Evolutionary conservation across 2,797 vertebrate species (phyloP).

Genomic region (Leptoclinus maculatus): DNA sequence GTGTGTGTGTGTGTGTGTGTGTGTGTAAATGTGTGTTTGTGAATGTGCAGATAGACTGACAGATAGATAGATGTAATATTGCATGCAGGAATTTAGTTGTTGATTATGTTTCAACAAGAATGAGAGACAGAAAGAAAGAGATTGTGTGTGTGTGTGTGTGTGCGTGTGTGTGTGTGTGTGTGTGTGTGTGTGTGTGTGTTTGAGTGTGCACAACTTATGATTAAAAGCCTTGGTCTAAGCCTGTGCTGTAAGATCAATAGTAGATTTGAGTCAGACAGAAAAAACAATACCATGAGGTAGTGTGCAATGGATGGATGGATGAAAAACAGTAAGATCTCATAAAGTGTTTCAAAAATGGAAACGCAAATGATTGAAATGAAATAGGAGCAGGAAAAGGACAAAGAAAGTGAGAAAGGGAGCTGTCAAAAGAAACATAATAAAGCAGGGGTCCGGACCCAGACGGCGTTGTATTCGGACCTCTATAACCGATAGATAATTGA

Average conservation of each 20-base stretch:
- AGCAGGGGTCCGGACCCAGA: no score
- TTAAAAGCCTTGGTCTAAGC: slow-evolving; percentile 42
- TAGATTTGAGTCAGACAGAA: slow-evolving; percentile 45
- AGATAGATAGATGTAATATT: slow-evolving; percentile 3
- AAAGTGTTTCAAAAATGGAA: slow-evolving; percentile 26
- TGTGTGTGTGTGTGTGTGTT: neutral
- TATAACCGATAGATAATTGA: no score
- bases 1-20: neutral
- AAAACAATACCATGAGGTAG: slow-evolving; percentile 15
- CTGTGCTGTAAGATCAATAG: slow-evolving; percentile 44
- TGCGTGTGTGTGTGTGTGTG: neutral
- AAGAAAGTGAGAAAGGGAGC: neutral
- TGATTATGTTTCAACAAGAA: neutral
- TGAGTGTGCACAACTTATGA: slow-evolving; percentile 18
- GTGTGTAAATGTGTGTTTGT: neutral
- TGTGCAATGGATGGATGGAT: slow-evolving; percentile 15
- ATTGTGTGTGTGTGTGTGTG: neutral
- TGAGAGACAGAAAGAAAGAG: neutral
- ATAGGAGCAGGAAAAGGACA: neutral
- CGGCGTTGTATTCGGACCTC: no score
- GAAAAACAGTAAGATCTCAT: neutral
- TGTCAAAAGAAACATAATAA: slow-evolving; percentile 5
- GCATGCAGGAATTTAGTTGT: neutral
- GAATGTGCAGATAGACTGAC: neutral
- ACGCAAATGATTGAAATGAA: slow-evolving; percentile 13